Evolutionary conservation across 2,113 vertebrate species (phyloP).

Genomic region (Ahaetulla prasina): DNA sequence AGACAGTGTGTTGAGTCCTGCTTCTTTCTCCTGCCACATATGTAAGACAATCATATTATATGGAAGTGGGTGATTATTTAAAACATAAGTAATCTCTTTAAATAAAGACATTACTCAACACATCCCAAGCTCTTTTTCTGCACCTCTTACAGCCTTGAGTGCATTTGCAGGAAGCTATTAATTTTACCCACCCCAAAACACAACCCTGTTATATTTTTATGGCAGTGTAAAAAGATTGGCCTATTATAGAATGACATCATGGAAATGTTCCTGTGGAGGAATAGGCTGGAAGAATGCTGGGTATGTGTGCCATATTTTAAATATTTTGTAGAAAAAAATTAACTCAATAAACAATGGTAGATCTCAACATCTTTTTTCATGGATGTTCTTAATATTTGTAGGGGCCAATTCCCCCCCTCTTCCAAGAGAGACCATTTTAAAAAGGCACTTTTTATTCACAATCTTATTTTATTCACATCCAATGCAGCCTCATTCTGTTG

Average conservation of each 20-base stretch:
- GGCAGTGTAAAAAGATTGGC: background rate
- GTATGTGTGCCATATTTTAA: background rate
- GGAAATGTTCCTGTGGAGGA: background rate
- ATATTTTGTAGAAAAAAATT: background rate
- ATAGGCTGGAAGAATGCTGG: background rate
- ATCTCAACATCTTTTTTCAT: background rate
- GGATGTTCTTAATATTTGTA: background rate
- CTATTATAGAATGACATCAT: background rate
- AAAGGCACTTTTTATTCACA: background rate
- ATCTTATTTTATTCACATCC: background rate
- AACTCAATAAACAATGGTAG: background rate
- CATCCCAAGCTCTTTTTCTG: background rate
- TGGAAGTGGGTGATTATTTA: background rate
- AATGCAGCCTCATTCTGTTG: background rate
- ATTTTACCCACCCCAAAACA: background rate
- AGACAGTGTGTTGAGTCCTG: slow-evolving; percentile 29
- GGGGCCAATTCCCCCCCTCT: background rate
- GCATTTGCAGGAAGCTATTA: background rate
- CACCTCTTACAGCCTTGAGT: background rate
- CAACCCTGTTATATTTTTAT: background rate
- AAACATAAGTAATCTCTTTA: slow-evolving; percentile 19
- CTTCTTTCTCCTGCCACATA: slow-evolving; percentile 46
- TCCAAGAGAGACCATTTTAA: background rate
- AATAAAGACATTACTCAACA: background rate
- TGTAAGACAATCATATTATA: slow-evolving; percentile 37